Conservation (phyloP, 2,113 vertebrate genomes). For the Lophochroa leadbeateri region DNA sequence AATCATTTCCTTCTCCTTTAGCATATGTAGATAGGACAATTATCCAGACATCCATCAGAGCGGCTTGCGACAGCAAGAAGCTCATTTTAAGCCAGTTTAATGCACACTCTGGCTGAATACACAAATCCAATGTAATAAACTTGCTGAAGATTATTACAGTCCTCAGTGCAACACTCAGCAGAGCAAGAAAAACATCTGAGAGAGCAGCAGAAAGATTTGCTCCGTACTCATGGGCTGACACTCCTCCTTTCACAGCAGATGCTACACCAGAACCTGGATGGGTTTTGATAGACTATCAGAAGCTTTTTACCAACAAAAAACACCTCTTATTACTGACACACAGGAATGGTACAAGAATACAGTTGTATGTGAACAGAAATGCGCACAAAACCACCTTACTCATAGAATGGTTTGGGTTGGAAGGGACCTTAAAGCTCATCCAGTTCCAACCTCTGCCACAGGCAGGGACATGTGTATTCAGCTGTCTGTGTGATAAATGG, state of each 20-base stretch:
- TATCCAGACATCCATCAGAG: constrained; percentile 9
- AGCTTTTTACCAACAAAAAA: neutral
- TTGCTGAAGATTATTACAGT: neutral
- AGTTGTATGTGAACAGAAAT: accelerated
- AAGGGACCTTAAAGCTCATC: neutral
- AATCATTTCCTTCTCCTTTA: neutral
- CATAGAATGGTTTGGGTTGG: neutral
- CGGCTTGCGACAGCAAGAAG: neutral
- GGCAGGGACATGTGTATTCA: constrained; percentile 39
- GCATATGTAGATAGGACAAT: neutral
- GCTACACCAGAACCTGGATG: neutral
- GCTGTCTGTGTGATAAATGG: constrained; percentile 29
- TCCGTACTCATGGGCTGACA: neutral
- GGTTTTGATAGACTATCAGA: neutral
- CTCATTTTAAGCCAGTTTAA: neutral
- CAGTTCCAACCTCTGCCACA: too few relatives aligned
- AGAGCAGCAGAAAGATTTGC: neutral
- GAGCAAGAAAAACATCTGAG: neutral
- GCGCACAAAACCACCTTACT: accelerated
- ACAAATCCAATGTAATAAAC: neutral
- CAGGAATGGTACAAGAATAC: neutral
- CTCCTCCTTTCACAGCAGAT: neutral
- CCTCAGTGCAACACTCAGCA: accelerated
- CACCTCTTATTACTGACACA: accelerated
- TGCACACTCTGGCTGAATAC: neutral